Evolutionary conservation across 2,797 vertebrate species (phyloP).

Genomic region (Kryptolebias ocellatus): DNA sequence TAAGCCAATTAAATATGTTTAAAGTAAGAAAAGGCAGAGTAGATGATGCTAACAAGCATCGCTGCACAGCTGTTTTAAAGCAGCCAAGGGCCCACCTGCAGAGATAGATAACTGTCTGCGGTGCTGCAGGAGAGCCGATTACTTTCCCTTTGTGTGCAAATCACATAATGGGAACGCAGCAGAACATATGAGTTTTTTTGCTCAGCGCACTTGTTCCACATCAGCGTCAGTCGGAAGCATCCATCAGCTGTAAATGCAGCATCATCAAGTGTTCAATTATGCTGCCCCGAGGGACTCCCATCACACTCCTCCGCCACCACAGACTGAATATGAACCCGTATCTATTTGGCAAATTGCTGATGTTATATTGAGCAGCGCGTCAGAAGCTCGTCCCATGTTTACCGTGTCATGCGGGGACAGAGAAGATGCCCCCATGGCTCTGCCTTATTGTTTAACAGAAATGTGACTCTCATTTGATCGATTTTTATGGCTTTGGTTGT

Average conservation of each 20-base stretch:
- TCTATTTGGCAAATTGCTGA: conserved; percentile 74
- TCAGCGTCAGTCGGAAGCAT: conserved; percentile 62
- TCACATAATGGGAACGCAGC: conserved; percentile 58
- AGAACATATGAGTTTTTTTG: conserved; percentile 55
- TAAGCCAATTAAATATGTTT: conserved; percentile 59
- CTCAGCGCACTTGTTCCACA: conserved; percentile 43
- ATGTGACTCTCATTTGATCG: conserved; percentile 55
- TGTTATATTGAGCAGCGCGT: conserved; percentile 62
- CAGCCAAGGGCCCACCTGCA: conserved; percentile 67
- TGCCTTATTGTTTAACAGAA: conserved; percentile 68
- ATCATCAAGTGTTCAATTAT: conserved; percentile 76
- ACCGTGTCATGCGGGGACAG: conserved; percentile 46
- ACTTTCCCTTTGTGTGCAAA: conserved; percentile 58
- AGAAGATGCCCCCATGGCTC: conserved; percentile 59
- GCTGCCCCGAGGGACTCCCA: conserved; percentile 58
- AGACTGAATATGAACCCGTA: conserved; percentile 53
- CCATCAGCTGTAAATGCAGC: conserved; percentile 69
- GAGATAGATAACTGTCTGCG: conserved; percentile 51
- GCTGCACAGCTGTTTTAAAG: conserved; percentile 67
- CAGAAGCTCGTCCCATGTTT: conserved; percentile 64
- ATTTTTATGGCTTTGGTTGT: conserved; percentile 64
- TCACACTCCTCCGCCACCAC: conserved; percentile 38
- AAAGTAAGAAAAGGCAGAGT: conserved; percentile 33
- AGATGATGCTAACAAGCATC: conserved; percentile 49
- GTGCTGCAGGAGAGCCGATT: conserved; percentile 56